Evolutionary conservation across 2,888 invertebrate genomes (phyloP).

Genomic region (Carterocephalus palaemon): DNA sequence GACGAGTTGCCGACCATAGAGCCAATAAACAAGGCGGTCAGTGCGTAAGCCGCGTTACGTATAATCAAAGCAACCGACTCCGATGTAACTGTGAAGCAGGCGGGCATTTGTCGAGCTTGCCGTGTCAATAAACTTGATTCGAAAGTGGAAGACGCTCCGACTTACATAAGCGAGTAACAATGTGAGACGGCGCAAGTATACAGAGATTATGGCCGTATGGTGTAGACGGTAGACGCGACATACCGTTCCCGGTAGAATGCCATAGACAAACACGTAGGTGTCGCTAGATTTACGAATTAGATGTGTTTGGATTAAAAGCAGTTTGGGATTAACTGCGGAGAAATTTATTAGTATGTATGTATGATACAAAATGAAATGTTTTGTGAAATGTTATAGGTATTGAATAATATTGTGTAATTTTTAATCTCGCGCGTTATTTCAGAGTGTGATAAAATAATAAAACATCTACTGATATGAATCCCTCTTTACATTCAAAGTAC

Average conservation of each 20-base stretch:
- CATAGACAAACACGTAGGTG: conserved; percentile 18
- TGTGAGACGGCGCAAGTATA: conserved; percentile 48
- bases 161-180: conserved; percentile 77
- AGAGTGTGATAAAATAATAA: too few relatives aligned
- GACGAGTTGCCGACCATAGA: not conserved
- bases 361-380: too few relatives aligned
- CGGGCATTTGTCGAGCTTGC: conserved; percentile 73
- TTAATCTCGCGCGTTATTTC: too few relatives aligned
- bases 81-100: conserved; percentile 72
- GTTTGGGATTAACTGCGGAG: too few relatives aligned
- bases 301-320: too few relatives aligned
- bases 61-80: conserved; percentile 64
- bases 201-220: conserved; percentile 39
- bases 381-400: too few relatives aligned
- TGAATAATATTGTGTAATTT: too few relatives aligned
- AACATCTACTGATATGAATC: too few relatives aligned
- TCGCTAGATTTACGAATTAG: conserved; percentile 13
- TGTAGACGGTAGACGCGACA: conserved; percentile 24
- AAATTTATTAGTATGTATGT: too few relatives aligned
- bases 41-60: conserved; percentile 32
- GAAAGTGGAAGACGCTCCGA: conserved; percentile 77
- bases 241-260: conserved; percentile 22
- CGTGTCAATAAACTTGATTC: conserved; percentile 80
- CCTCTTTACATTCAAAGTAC: too few relatives aligned
- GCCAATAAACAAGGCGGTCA: not conserved